These are phyloP conservation scores for Hoplostethus mediterraneus DNA, from an alignment of 2,797 vertebrate species.

Conservation along the genomic window DNA sequence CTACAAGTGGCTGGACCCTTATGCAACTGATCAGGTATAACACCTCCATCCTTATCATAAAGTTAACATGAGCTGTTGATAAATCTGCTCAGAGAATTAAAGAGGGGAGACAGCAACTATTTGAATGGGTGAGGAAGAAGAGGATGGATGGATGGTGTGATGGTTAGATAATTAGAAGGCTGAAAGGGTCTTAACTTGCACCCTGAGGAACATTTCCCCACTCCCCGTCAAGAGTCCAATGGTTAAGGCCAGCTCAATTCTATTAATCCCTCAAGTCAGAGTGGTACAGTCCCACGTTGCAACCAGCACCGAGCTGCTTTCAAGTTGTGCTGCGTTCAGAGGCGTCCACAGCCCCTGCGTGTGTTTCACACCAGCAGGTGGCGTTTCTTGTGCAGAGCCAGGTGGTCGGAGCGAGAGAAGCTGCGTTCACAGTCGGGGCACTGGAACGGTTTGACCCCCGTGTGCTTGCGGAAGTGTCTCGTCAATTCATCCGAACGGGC, in stretches of 20 bases:
- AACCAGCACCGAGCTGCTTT: slow-evolving; percentile 43
- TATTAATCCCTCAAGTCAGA: slow-evolving; percentile 43
- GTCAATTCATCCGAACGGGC: slow-evolving; percentile 98
- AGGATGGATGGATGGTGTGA: not conserved
- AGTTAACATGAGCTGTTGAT: slow-evolving; percentile 21
- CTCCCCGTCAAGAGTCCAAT: slow-evolving; percentile 39
- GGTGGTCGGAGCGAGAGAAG: slow-evolving; percentile 98
- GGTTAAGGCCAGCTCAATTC: slow-evolving; percentile 48
- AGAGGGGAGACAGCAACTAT: slow-evolving; percentile 7
- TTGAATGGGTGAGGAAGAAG: not conserved
- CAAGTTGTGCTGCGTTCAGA: slow-evolving; percentile 18
- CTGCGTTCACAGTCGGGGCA: slow-evolving; percentile 98
- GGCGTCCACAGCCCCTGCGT: not conserved
- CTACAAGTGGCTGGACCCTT: slow-evolving; percentile 38
- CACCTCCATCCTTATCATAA: slow-evolving; percentile 20
- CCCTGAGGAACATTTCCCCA: slow-evolving; percentile 64
- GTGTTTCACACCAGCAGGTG: slow-evolving; percentile 93
- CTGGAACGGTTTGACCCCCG: slow-evolving; percentile 98
- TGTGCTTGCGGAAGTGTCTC: slow-evolving; percentile 98
- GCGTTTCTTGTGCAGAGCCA: slow-evolving; percentile 97
- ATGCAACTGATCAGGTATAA: slow-evolving; percentile 38
- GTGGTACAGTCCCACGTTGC: slow-evolving; percentile 63
- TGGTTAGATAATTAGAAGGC: slow-evolving; percentile 7
- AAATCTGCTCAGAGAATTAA: not conserved
- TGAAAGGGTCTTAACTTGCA: slow-evolving; percentile 58